Evolutionary conservation across 37 sponge, comb jelly and placozoan genomes (phyloP).

Genomic region (Halichondria panicea): DNA sequence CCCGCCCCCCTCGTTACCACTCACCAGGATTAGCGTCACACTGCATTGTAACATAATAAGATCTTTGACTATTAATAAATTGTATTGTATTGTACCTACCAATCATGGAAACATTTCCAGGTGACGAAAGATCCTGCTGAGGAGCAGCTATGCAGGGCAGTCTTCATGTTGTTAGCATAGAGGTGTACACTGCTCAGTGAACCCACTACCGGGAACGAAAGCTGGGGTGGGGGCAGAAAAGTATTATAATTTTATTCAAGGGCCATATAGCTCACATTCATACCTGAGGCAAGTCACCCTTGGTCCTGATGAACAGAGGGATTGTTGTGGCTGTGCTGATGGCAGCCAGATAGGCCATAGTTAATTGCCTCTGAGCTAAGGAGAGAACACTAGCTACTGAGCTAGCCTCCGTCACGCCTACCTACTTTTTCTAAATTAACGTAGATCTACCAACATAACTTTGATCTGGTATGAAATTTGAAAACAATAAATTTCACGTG

Average conservation of each 20-base stretch:
- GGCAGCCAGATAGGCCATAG: conserved; percentile 57
- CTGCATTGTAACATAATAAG: conserved; percentile 2
- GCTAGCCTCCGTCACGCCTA: too few species aligned
- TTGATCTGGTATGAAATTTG: too few species aligned
- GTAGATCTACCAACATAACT: too few species aligned
- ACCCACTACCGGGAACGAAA: conserved; percentile 50
- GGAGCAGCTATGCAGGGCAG: conserved; percentile 44
- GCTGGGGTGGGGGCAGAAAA: conserved; percentile 22
- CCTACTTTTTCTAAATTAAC: too few species aligned
- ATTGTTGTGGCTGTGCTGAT: conserved; percentile 32
- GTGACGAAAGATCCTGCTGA: conserved; percentile 26
- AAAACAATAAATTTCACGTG: too few species aligned
- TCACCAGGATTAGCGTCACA: conserved; percentile 47
- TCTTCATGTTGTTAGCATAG: conserved; percentile 27
- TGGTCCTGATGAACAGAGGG: conserved; percentile 63
- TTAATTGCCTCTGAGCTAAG: too few species aligned
- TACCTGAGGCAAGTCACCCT: conserved; percentile 49
- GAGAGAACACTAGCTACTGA: too few species aligned
- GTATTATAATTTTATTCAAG: neutral
- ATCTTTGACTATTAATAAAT: neutral
- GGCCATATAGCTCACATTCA: neutral
- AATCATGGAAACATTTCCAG: conserved; percentile 37
- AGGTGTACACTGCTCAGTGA: conserved; percentile 60
- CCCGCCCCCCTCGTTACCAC: conserved; percentile 15
- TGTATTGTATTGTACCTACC: neutral